Evolutionary conservation across 2,888 invertebrate species (phyloP).

Genomic region (Monopis laevigella): DNA sequence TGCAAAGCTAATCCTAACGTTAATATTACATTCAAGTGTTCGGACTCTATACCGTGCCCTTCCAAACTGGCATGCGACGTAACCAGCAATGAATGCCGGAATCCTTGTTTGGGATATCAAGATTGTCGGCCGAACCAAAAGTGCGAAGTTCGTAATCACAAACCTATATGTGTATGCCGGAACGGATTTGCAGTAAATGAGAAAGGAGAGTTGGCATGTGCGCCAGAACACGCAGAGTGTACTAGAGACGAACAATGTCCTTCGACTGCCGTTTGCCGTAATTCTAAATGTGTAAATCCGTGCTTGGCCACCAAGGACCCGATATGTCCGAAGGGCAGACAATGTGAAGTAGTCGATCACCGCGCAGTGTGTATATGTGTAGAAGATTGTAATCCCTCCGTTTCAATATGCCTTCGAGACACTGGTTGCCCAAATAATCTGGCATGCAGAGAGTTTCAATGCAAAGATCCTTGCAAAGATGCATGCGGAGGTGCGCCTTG

Average conservation of each 20-base stretch:
- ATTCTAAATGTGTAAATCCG: constrained; percentile 87
- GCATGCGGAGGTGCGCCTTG: constrained; percentile 91
- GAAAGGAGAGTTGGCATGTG: constrained; percentile 86
- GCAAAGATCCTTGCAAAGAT: constrained; percentile 89
- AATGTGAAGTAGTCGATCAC: constrained; percentile 89
- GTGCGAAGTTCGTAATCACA: constrained; percentile 87
- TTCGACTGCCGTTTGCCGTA: constrained; percentile 84
- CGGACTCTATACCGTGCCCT: constrained; percentile 76
- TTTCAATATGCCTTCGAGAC: constrained; percentile 90
- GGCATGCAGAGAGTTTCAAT: constrained; percentile 89
- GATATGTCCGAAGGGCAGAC: constrained; percentile 83
- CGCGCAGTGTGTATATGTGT: constrained; percentile 87
- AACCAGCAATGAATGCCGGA: constrained; percentile 76
- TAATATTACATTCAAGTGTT: constrained; percentile 71
- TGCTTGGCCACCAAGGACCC: constrained; percentile 74
- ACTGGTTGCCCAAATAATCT: constrained; percentile 86
- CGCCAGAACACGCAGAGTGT: constrained; percentile 84
- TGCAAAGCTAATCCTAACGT: constrained; percentile 73
- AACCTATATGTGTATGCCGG: constrained; percentile 88
- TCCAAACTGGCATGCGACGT: constrained; percentile 78
- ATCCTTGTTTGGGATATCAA: constrained; percentile 79
- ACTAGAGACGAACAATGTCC: constrained; percentile 84
- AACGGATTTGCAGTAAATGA: constrained; percentile 90
- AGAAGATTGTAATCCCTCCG: constrained; percentile 85
- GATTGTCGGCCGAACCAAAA: constrained; percentile 84